Evolutionary conservation across 2,797 vertebrate species (phyloP).

Genomic region (Allobates femoralis): DNA sequence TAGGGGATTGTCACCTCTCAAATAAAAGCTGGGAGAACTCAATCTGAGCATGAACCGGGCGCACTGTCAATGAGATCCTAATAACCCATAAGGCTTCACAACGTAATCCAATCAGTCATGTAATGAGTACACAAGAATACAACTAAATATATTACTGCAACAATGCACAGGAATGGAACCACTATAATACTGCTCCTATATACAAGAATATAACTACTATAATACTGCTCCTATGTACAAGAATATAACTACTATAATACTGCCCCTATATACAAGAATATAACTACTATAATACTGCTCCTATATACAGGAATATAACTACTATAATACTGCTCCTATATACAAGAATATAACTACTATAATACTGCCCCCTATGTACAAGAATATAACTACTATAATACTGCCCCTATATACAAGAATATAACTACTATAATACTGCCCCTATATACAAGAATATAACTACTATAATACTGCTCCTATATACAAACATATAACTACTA

Average conservation of each 20-base stretch:
- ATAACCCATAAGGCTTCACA: constrained; percentile 6
- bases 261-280: neutral
- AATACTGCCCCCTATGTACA: neutral
- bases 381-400: constrained; percentile 9
- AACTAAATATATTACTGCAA: neutral
- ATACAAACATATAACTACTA: neutral
- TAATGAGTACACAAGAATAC: neutral
- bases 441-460: neutral
- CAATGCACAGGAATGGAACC: neutral
- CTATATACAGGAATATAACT: neutral
- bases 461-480: neutral
- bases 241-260: constrained; percentile 5
- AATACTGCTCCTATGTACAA: neutral
- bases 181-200: neutral
- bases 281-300: constrained; percentile 3
- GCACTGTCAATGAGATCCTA: constrained; percentile 28
- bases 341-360: neutral
- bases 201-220: constrained; percentile 5
- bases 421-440: neutral
- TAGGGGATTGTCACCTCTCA: constrained; percentile 36
- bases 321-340: neutral
- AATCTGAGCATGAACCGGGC: neutral
- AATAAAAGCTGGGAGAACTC: constrained; percentile 20
- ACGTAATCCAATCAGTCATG: constrained; percentile 15
- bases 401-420: neutral